A percentile compares a stretch with the other conserved stretches of the same genome.
These are phyloP conservation scores for Cephonodes hylas DNA, from an alignment of 2,888 invertebrate species.

Conservation along the genomic window DNA sequence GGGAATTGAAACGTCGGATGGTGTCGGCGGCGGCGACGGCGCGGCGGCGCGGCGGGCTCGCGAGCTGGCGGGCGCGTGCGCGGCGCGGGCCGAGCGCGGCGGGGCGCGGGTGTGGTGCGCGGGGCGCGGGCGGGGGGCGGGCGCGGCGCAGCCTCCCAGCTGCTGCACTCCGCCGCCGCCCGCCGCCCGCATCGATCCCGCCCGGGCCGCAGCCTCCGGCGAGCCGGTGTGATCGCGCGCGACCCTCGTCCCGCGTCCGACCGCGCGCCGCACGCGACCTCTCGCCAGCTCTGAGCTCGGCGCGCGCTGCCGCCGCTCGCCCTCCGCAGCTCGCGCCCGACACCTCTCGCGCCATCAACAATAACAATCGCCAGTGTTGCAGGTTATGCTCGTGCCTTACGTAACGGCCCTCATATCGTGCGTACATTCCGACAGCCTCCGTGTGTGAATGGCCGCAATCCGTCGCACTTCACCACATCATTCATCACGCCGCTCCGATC, in stretches of 20 bases:
- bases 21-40: constrained; percentile 34
- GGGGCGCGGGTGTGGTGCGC: constrained; percentile 30
- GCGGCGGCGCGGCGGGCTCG: constrained; percentile 38
- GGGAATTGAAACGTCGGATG: constrained; percentile 64
- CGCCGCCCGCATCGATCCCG: constrained; percentile 79
- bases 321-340: constrained; percentile 45
- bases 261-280: constrained; percentile 42
- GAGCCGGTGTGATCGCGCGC: constrained; percentile 59
- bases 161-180: constrained; percentile 78
- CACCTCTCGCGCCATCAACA: constrained; percentile 58
- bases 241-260: constrained; percentile 56
- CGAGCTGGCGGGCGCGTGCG: constrained; percentile 32
- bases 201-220: constrained; percentile 62
- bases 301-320: constrained; percentile 43
- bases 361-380: constrained; percentile 56
- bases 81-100: constrained; percentile 34
- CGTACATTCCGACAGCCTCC: constrained; percentile 64
- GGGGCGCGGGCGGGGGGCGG: constrained; percentile 37
- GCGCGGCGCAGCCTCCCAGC: constrained; percentile 71
- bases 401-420: constrained; percentile 60
- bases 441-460: constrained; percentile 50
- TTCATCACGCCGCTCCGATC: constrained; percentile 21
- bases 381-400: constrained; percentile 67
- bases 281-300: constrained; percentile 39
- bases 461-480: constrained; percentile 18